phyloP scores from a whole-genome alignment of 2,113 vertebrate species.

The Hyperoodon ampullatus region DNA sequence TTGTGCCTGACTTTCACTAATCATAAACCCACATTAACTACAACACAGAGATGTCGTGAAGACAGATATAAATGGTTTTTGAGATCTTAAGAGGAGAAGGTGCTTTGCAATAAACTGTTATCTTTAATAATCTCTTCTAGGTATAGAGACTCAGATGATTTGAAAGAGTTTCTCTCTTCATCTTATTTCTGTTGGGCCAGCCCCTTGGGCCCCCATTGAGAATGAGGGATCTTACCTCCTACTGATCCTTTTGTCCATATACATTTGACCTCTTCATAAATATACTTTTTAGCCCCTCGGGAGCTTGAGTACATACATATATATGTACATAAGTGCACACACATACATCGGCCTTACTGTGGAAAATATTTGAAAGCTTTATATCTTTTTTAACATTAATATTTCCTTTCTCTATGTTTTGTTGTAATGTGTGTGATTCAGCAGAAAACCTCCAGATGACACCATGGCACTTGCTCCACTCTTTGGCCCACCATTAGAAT shows the following conservation, averaged over 20 bases:
- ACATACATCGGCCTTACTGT: not conserved
- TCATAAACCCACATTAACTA: not conserved
- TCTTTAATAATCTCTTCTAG: not conserved
- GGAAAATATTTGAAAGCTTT: not conserved
- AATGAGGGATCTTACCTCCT: not conserved
- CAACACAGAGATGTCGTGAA: not conserved
- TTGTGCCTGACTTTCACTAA: not conserved
- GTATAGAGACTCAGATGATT: not conserved
- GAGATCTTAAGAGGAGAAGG: not conserved
- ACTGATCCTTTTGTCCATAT: not conserved
- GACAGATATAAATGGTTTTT: not conserved
- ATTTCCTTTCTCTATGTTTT: conserved; percentile 40
- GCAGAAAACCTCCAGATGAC: conserved; percentile 89
- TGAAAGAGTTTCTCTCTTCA: not conserved
- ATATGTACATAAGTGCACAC: not conserved
- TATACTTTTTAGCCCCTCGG: not conserved
- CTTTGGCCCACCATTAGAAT: conserved; percentile 93
- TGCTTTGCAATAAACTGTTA: not conserved
- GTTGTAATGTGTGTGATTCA: conserved; percentile 61
- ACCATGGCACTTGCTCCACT: conserved; percentile 85
- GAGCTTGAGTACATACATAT: not conserved
- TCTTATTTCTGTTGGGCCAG: not conserved
- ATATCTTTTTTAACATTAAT: not conserved
- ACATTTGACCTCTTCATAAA: not conserved
- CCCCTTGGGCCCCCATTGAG: not conserved